phyloP scores from a whole-genome alignment of 1,140 invertebrate species.

The Zaprionus tsacasi region DNA sequence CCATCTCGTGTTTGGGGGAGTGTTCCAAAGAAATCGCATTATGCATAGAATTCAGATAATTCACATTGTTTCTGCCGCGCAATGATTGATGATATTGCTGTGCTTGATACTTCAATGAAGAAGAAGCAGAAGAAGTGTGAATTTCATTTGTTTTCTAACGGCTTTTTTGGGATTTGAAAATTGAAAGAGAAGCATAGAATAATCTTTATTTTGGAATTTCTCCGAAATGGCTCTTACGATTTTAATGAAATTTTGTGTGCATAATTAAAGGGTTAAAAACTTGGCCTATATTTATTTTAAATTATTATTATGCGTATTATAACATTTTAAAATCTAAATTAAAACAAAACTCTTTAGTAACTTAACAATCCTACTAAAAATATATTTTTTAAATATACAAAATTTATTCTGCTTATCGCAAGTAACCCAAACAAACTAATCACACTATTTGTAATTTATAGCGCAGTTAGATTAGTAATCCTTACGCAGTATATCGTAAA shows the following conservation, averaged over 20 bases:
- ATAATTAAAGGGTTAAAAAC: no score
- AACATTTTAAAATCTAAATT: no score
- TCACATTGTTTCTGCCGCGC: neutral
- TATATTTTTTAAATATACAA: neutral
- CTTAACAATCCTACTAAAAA: neutral
- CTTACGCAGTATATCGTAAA: neutral
- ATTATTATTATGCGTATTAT: no score
- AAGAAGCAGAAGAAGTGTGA: neutral
- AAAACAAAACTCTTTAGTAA: neutral
- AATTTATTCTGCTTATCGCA: neutral
- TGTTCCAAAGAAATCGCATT: conserved; percentile 27
- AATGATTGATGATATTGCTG: conserved; percentile 8
- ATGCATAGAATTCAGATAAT: conserved; percentile 22
- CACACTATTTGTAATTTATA: neutral
- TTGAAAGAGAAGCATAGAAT: neutral
- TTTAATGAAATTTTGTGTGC: no score
- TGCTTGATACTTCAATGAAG: neutral
- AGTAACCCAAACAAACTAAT: neutral
- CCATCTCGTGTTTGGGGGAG: conserved; percentile 1
- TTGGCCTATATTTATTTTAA: no score
- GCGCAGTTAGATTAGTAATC: neutral
- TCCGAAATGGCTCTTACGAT: no score
- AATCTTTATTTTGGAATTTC: no score
- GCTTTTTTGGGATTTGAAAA: conserved; percentile 1
- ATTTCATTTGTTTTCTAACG: neutral